Evolutionary conservation across 2,888 invertebrate genomes (phyloP).

Genomic region (Rotaria macrura): DNA sequence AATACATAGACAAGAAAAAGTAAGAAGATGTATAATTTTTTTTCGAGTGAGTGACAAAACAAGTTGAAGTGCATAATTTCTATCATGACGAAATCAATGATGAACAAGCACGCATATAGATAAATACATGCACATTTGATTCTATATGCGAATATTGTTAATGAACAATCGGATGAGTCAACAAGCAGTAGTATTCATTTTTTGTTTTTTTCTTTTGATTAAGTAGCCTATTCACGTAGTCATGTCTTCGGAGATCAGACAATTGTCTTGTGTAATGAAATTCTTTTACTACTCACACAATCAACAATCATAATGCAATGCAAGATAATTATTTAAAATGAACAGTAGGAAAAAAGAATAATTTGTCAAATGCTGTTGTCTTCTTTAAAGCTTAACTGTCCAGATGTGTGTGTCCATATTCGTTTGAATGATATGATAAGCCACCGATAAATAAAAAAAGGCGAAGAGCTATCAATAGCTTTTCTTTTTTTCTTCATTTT

Average conservation of each 20-base stretch:
- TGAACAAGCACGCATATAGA: neutral
- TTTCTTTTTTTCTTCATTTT: neutral
- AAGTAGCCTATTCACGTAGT: neutral
- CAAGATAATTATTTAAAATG: neutral
- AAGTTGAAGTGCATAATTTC: neutral
- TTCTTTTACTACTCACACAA: neutral
- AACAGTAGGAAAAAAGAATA: neutral
- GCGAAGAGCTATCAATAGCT: neutral
- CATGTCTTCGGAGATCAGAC: neutral
- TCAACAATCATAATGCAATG: neutral
- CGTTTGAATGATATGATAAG: slow-evolving; percentile 3
- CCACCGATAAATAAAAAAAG: neutral
- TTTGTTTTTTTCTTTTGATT: neutral
- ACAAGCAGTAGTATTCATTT: neutral
- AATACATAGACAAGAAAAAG: too few relatives aligned
- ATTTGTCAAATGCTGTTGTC: neutral
- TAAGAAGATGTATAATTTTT: too few relatives aligned
- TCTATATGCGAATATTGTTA: neutral
- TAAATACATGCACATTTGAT: neutral
- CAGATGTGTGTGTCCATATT: neutral
- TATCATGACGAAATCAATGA: neutral
- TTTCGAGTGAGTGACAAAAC: neutral
- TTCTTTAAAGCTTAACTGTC: neutral
- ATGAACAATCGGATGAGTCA: neutral
- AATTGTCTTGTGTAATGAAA: neutral